Base-by-base conservation (phyloP, 2,888 invertebrate species). In the Nebria salina region DNA sequence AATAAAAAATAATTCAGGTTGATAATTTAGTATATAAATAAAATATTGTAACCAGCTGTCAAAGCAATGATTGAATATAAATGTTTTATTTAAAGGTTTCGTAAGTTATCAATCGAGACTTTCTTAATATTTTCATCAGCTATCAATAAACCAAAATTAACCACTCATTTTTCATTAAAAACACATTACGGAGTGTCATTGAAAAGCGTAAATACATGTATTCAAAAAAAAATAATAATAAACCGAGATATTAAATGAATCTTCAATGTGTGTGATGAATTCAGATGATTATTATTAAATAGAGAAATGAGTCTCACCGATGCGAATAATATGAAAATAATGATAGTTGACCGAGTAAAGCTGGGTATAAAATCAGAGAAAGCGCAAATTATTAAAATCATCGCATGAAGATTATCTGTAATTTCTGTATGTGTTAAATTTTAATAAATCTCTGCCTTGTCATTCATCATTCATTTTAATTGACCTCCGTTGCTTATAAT, bases 41-140 rank as follows among this genome's bases (percentile, higher is more conserved):
- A 7, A 25, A 43, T 25, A 20, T 8, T 75, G n/a, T 11, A 43
- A 26, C 25, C 54, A 20, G 15, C 26, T 54, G 41, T 72, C 20
- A n/a, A 41, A 13, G 11, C 26, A 11, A 68, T 68, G 13, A 68
- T 25, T 68, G 26, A 25, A 68, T 68, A 26, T 68, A 25, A 68
- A 68, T 68, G 20, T 68, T 9, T 68, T 9, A 25, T 26, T 68
- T 20, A 2, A 68, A 68, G 26, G n/a, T 68, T 68, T 68, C 68
- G 20, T 68, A 68, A 68, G 26, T 68, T 68, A 68, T 25, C 26
- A 68, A 11, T n/a, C 26, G 9, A 25, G 68, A 68, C 20, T 25
- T 68, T 25, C 26, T 68, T 68, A 26, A 68, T 68, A 68, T 68
- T 68, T 68, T 54, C 13, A 54, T 54, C 54, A 54, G 11, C 13